These are phyloP conservation scores for Germaria angustata DNA, from an alignment of 2,888 invertebrate species.

Conservation along the genomic window DNA sequence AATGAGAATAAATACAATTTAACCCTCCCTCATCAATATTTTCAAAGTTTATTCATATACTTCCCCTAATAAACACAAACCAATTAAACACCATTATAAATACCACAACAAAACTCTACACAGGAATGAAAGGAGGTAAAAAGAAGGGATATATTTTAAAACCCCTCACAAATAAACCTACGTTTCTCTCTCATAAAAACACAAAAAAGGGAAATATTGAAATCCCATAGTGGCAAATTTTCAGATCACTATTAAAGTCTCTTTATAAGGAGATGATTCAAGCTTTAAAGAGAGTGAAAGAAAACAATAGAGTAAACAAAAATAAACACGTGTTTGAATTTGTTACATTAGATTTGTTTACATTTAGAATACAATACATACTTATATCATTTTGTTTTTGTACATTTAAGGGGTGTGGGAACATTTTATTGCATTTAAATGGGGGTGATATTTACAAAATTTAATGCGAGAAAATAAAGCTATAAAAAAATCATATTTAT, in stretches of 20 bases:
- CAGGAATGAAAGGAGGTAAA: not conserved
- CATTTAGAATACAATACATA: slow-evolving; percentile 7
- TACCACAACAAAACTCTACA: no score
- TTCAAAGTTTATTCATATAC: no score
- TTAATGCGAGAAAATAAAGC: not conserved
- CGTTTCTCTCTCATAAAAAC: not conserved
- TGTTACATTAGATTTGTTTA: slow-evolving; percentile 48
- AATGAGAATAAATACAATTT: no score
- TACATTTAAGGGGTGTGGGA: slow-evolving; percentile 43
- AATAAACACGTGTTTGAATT: slow-evolving; percentile 40
- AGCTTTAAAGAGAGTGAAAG: not conserved
- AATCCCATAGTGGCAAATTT: not conserved
- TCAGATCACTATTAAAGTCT: not conserved
- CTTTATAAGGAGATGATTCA: not conserved
- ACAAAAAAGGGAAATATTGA: not conserved
- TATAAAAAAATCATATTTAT: not conserved
- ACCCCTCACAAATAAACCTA: not conserved
- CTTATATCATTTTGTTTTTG: not conserved
- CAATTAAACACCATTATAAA: no score
- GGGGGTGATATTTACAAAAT: not conserved
- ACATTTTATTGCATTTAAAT: slow-evolving; percentile 34
- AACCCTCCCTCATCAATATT: no score
- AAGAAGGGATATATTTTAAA: not conserved
- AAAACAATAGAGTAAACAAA: not conserved
- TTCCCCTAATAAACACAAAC: no score